Base-by-base conservation (phyloP, 2,888 invertebrate species). In the Mimas tiliae region DNA sequence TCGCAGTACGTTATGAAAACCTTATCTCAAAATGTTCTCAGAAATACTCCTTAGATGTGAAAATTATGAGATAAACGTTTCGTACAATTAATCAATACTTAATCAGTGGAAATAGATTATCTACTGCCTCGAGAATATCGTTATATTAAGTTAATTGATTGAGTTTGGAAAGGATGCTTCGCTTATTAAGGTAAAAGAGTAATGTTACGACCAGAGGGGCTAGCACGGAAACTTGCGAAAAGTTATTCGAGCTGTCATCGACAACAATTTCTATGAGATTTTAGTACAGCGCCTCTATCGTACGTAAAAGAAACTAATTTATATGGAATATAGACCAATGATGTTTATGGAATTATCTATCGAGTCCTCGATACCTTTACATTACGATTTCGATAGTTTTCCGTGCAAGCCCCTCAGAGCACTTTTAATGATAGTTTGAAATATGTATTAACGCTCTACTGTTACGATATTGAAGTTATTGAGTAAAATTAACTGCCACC, bases 61-160 rank as follows among this genome's bases (percentile, higher is more conserved):
- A 42, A 45, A 45, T 38, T 38, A 38, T 38, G 38, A 38, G 8
- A 9, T 38, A 58, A 42, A 58, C 63, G 38, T 16, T 51, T 38
- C 38, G 8, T 45, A 38, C n/a, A 65, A 67, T 66, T 66, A 65
- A 68, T 67, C 65, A 67, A 55, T 64, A 62, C 50, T 51, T 52
- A 65, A 67, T 65, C 62, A 65, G 27, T 42, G 42, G 38, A 48
- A 68, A 64, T 64, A 38, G 52, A 68, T 64, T 64, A 65, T 52
- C 58, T 27, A 11, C 34, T 42, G n/a, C 16, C 51, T 64, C 48
- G 38, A 64, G 34, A 27, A 63, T 63, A 34, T 16, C 48, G 48
- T 38, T 63, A 42, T 38, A 58, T 58, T 42, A 38, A 38, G 58
- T 4, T 58, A 42, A 58, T 42, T 58, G 42, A 58, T 42, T 42